Evolutionary conservation across 2,888 invertebrate species (phyloP).

Genomic region (Hypsopygia costalis): DNA sequence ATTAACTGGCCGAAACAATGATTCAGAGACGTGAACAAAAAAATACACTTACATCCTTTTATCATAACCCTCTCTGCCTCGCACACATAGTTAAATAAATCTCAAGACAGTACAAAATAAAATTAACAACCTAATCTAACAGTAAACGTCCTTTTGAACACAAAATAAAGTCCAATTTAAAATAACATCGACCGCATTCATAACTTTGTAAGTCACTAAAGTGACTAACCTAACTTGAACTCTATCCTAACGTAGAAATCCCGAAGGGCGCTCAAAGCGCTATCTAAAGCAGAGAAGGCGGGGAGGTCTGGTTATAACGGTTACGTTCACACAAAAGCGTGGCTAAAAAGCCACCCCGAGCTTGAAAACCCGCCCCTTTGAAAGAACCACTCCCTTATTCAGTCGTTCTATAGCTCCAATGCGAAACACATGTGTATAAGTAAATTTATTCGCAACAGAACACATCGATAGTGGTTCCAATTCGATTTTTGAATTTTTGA

Average conservation of each 20-base stretch:
- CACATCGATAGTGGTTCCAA: not conserved
- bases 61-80: conserved; percentile 23
- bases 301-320: conserved; percentile 42
- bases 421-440: conserved; percentile 30
- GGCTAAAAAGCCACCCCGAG: conserved; percentile 64
- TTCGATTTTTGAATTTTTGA: conserved; percentile 7
- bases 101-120: conserved; percentile 21
- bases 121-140: conserved; percentile 12
- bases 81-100: conserved; percentile 23
- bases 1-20: conserved; percentile 10
- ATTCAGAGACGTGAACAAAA: conserved; percentile 8
- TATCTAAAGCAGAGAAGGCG: conserved; percentile 21
- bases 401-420: conserved; percentile 45
- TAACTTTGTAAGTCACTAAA: conserved; percentile 40
- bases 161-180: conserved; percentile 20
- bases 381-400: conserved; percentile 62
- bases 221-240: conserved; percentile 37
- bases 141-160: conserved; percentile 15
- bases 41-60: conserved; percentile 11
- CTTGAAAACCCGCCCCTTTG: conserved; percentile 55
- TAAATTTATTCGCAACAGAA: conserved; percentile 6
- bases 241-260: conserved; percentile 6
- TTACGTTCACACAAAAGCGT: conserved; percentile 49
- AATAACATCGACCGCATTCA: conserved; percentile 9
- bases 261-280: conserved; percentile 9